Base-by-base conservation (phyloP, 2,797 vertebrate species). In the Eleutherodactylus coqui region DNA sequence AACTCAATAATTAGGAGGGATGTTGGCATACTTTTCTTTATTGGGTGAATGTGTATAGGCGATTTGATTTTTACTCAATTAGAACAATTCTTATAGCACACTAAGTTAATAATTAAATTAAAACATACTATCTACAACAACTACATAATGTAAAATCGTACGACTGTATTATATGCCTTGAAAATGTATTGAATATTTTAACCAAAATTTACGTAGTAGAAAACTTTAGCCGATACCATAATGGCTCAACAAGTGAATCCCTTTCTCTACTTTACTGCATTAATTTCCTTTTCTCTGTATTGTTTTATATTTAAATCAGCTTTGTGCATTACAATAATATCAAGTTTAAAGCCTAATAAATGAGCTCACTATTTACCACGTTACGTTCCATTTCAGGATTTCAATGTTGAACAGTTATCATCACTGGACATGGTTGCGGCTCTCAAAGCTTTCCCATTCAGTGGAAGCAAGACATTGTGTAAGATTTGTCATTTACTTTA, bases 361-460 rank as follows among this genome's bases (percentile, higher is more conserved):
- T 34, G 21, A 69, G 43, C 51, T 34, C 4, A 34, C 41, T 32
- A 70, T 53, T 70, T 38, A 53, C 43, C 27, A 47, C 14, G 32
- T 11, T 32, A 21, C n/a, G 29, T 49, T 32, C 64, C 36, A 60
- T 24, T 79, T 79, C 24, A 79, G 2, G n/a, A 43, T 7, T n/a
- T 77, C n/a, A 24, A 51, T 21, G 7, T 16, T 69, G 17, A 36
- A 62, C 60, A 67, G 3, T 82, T 82, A 51, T 82, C 58, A 80
- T 62, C 45, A 38, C 38, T 82, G 75, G 21, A 36, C 75, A 77
- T 55, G 7, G 43, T 69, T 49, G 69, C 32, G 36, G 32, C 58
- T 32, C 21, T 21, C 13, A 69, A 24, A 47, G 19, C 29, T 24
- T 81, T 34, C 4, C 14, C 21, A 38, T 82, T 82, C 24, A 58